Evolutionary conservation across 2,797 vertebrate genomes (phyloP).

Genomic region (Thunnus albacares): DNA sequence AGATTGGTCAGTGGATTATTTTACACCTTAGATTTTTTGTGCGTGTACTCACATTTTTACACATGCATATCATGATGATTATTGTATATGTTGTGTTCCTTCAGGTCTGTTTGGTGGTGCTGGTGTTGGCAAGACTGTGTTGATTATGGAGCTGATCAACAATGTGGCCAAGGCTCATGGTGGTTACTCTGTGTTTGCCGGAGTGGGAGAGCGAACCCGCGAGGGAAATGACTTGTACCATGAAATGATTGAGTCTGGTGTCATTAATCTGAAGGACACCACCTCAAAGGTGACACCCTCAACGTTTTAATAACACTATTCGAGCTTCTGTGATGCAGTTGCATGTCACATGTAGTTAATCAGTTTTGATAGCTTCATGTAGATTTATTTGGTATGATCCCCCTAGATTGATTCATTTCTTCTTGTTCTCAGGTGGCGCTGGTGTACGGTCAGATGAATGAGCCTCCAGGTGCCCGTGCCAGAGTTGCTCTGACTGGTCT

Average conservation of each 20-base stretch:
- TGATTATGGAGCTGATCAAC: constrained; percentile 97
- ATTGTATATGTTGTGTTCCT: neutral
- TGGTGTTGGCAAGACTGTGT: constrained; percentile 93
- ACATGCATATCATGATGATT: neutral
- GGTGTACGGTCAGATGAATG: constrained; percentile 95
- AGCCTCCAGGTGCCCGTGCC: constrained; percentile 93
- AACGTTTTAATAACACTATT: neutral
- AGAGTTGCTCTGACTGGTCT: constrained; percentile 92
- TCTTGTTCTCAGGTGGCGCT: constrained; percentile 87
- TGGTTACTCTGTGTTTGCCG: constrained; percentile 94
- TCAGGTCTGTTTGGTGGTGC: constrained; percentile 93
- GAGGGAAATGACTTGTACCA: constrained; percentile 95
- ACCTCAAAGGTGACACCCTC: constrained; percentile 90
- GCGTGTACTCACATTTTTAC: neutral
- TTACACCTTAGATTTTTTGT: neutral
- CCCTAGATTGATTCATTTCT: neutral
- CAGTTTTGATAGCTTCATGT: neutral
- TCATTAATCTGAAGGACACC: constrained; percentile 94
- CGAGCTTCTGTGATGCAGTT: neutral
- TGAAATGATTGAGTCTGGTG: constrained; percentile 96
- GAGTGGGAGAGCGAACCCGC: constrained; percentile 92
- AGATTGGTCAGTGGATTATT: constrained; percentile 87
- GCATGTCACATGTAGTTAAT: neutral
- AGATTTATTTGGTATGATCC: neutral
- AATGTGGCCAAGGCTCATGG: constrained; percentile 95